These are phyloP conservation scores for Trichopoda pennipes DNA, from an alignment of 2,888 invertebrate genomes.

Conservation along the genomic window DNA sequence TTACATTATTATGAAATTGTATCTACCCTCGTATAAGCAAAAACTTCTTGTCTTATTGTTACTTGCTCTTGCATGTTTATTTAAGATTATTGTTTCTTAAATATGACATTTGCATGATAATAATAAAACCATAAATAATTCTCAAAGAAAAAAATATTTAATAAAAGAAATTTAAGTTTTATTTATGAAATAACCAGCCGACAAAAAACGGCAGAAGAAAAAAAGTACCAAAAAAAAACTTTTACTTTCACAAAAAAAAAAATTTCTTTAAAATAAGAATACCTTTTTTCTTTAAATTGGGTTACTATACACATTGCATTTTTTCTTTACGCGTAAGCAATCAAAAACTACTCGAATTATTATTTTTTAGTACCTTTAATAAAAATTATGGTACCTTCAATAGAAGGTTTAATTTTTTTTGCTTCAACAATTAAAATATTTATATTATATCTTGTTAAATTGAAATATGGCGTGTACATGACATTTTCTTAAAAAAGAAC, in stretches of 20 bases:
- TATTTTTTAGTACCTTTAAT: too few species aligned
- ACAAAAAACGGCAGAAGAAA: background rate
- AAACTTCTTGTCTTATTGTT: constrained; percentile 1
- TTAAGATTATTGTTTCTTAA: constrained; percentile 50
- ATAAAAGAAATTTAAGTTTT: background rate
- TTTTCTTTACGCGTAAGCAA: too few species aligned
- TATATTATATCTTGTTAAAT: too few species aligned
- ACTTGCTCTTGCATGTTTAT: constrained; percentile 24
- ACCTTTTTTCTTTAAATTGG: background rate
- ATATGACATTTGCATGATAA: constrained; percentile 28
- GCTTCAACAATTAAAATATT: too few species aligned
- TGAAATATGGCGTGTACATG: too few species aligned
- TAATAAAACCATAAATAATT: constrained; percentile 24
- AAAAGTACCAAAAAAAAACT: background rate
- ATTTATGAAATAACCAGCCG: constrained; percentile 4
- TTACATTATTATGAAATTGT: too few species aligned
- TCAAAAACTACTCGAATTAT: too few species aligned
- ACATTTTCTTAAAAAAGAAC: too few species aligned
- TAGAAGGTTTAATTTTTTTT: too few species aligned
- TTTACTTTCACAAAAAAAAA: constrained; percentile 27
- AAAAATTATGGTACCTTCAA: too few species aligned
- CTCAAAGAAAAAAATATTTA: background rate
- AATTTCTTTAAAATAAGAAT: background rate
- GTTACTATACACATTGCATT: too few species aligned
- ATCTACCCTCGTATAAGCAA: background rate